Percentiles rank a stretch among this genome's conserved stretches.
Evolutionary conservation across 2,888 invertebrate species (phyloP).

Genomic region (Petrolisthes cinctipes): DNA sequence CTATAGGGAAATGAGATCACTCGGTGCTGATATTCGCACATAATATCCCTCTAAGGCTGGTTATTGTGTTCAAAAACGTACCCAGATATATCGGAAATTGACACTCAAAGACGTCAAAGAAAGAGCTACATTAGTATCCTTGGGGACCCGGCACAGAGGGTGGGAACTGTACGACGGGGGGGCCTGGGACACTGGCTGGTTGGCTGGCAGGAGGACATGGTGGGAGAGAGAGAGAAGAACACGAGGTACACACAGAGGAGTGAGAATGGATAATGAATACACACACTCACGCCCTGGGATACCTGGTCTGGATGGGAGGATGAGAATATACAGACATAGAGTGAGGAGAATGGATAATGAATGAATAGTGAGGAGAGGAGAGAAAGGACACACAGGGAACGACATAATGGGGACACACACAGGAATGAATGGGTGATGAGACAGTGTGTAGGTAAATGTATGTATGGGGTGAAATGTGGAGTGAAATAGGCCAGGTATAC

Average conservation of each 20-base stretch:
- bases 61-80: too few relatives aligned
- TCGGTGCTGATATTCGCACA: too few relatives aligned
- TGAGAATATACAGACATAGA: background rate
- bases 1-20: too few relatives aligned
- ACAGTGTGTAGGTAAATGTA: too few relatives aligned
- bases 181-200: background rate
- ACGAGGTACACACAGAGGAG: background rate
- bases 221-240: background rate
- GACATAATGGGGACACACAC: too few relatives aligned
- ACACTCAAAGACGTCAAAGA: too few relatives aligned
- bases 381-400: too few relatives aligned
- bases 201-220: background rate
- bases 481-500: too few relatives aligned
- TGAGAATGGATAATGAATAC: constrained; percentile 2
- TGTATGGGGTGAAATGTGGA: too few relatives aligned
- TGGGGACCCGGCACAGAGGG: background rate
- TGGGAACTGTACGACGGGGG: background rate
- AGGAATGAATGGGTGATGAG: too few relatives aligned
- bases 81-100: too few relatives aligned
- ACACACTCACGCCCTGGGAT: background rate
- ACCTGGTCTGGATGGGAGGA: background rate
- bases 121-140: background rate
- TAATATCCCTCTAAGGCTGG: too few relatives aligned
- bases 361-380: background rate
- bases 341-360: background rate